A percentile compares a stretch with the other conserved stretches of the same genome.
These are phyloP conservation scores for Chaetophractus vellerosus DNA, from an alignment of 2,797 vertebrate genomes.

Conservation along the genomic window DNA sequence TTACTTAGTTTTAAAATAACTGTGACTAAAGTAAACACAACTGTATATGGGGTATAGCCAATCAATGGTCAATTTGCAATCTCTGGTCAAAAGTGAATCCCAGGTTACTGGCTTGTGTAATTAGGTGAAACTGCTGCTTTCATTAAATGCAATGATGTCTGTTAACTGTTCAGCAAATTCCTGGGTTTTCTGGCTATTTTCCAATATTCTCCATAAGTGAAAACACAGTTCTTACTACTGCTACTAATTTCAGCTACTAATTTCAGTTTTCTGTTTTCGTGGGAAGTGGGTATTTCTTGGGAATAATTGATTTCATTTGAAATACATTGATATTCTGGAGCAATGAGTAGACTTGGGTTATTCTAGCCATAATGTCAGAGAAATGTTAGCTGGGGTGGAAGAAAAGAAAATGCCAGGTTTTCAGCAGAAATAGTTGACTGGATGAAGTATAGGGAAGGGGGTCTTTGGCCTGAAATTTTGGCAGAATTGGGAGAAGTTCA, in stretches of 20 bases:
- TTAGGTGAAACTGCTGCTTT: background rate
- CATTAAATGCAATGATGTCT: constrained; percentile 34
- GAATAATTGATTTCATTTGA: background rate
- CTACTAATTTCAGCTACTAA: background rate
- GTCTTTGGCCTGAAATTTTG: background rate
- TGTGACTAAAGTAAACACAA: constrained; percentile 5
- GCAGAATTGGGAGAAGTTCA: background rate
- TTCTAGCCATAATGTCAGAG: background rate
- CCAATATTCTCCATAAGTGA: background rate
- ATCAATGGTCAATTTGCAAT: background rate
- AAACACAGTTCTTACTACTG: background rate
- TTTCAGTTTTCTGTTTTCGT: constrained; percentile 24
- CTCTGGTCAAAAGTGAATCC: constrained; percentile 9
- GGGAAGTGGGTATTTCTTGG: background rate
- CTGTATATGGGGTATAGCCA: background rate
- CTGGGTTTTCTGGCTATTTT: background rate
- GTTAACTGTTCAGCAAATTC: background rate
- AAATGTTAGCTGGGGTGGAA: background rate
- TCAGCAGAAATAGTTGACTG: background rate
- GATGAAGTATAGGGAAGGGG: background rate
- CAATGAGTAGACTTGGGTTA: background rate
- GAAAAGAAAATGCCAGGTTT: background rate
- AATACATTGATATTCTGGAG: background rate
- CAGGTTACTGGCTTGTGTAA: constrained; percentile 2
- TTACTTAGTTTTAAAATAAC: background rate